These are phyloP conservation scores for Corythaeola cristata DNA, from an alignment of 2,113 vertebrate species.

Conservation along the genomic window DNA sequence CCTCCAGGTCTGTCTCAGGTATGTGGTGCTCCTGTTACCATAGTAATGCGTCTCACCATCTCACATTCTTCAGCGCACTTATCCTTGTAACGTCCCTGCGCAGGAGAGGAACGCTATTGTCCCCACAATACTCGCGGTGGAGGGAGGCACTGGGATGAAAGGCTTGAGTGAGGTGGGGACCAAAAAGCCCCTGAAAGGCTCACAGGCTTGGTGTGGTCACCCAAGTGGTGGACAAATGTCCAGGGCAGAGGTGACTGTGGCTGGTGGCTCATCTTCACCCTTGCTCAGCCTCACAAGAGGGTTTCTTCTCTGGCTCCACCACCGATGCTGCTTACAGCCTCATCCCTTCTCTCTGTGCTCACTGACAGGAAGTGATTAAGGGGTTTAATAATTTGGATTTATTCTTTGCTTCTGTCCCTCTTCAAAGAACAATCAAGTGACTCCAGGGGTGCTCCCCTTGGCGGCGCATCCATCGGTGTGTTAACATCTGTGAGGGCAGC, in stretches of 20 bases:
- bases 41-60: background rate
- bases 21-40: background rate
- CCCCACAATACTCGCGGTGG: fast-evolving
- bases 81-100: background rate
- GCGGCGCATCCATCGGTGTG: fast-evolving
- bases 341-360: background rate
- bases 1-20: background rate
- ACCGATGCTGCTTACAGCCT: background rate
- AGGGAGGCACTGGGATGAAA: background rate
- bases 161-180: background rate
- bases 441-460: background rate
- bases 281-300: background rate
- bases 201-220: background rate
- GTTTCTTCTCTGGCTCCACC: background rate
- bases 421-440: background rate
- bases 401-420: background rate
- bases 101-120: background rate
- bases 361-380: background rate
- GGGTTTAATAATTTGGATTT: background rate
- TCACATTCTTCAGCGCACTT: background rate
- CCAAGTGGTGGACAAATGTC: no score
- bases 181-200: background rate
- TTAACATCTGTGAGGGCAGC: background rate
- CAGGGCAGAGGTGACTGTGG: background rate
- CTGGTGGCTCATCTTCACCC: background rate